Percentiles rank a stretch among this genome's conserved stretches.
Evolutionary conservation across 2,888 invertebrate genomes (phyloP).

Genomic region (Leucozona laternaria): DNA sequence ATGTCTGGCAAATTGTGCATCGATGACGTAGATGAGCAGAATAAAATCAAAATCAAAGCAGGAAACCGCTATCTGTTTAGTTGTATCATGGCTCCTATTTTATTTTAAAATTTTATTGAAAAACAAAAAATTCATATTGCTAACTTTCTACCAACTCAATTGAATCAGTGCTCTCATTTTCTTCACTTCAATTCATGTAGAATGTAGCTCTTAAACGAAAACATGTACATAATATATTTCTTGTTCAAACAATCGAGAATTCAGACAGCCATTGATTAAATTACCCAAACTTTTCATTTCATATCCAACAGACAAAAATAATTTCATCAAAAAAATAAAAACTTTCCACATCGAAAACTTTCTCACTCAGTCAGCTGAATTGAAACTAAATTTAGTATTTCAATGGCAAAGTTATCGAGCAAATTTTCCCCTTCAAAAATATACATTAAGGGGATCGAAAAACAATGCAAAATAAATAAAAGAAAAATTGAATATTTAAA

Average conservation of each 20-base stretch:
- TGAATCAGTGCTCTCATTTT: too few species aligned
- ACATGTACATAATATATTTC: too few species aligned
- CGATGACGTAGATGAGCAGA: too few species aligned
- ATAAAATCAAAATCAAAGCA: too few species aligned
- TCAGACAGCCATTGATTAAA: background rate
- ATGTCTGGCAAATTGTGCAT: too few species aligned
- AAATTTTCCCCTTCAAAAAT: background rate
- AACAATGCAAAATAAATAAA: background rate
- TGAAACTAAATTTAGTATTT: slow-evolving; percentile 1
- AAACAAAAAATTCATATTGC: too few species aligned
- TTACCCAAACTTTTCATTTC: slow-evolving; percentile 9
- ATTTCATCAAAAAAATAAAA: background rate
- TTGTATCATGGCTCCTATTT: too few species aligned
- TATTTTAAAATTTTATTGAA: too few species aligned
- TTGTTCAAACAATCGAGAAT: background rate
- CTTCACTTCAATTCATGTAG: too few species aligned
- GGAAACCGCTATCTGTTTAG: too few species aligned
- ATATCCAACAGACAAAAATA: background rate
- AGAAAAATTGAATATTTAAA: background rate
- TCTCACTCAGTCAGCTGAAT: slow-evolving; percentile 3
- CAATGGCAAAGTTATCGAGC: slow-evolving; percentile 5
- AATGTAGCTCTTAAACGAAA: too few species aligned
- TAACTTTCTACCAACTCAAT: too few species aligned
- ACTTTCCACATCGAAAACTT: background rate
- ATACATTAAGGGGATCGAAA: background rate